Evolutionary conservation across 2,797 vertebrate species (phyloP), one percentile per base, ranked within the genome.

Genomic region (Hippoglossus hippoglossus): DNA sequence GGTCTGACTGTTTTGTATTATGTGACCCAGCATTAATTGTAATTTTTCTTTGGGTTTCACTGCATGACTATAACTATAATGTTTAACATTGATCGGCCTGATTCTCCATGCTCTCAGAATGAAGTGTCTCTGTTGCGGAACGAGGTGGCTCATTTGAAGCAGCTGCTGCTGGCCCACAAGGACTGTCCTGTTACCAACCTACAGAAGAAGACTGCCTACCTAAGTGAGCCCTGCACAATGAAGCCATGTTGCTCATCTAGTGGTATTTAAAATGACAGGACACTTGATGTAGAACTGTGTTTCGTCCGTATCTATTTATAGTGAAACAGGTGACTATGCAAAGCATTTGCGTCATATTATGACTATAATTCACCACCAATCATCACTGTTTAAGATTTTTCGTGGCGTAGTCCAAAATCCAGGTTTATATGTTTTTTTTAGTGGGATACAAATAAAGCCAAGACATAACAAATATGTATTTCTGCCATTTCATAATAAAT

Each of bases 161-260:
- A 99, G 95, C 95, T 99, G 56, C 93, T 99, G 84, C 91, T 99
- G 93, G 98, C 98, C 75, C 98, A 99, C 93, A 99, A 99, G 92
- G 97, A 99, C 93, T 99, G 98, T 80, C 98, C 98, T 1, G 97
- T 99, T 86, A 99, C 98, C 67, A 97, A 91, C 83, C 93, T 98
- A 89, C 98, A 99, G 93, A 98, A 98, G 91, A 98, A 98, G 87
- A 96, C 93, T 13, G 96, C 95, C 79, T 99, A 98, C 84, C 89
- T 98, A 66, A 97, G 98, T 99, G 79, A 93, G 84, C 73, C 22
- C 62, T 61, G 26, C 44, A 4, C 34, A 66, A 6, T n/a, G 6
- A 57, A 26, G 3, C n/a, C 19, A 10, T 58, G 2, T 22, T 44
- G n/a, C 19, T 72, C 15, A 34, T 31, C 36, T 22, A 2, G 21